Evolutionary conservation across 2,113 vertebrate genomes (phyloP).

Genomic region (Dipodomys ordii): DNA sequence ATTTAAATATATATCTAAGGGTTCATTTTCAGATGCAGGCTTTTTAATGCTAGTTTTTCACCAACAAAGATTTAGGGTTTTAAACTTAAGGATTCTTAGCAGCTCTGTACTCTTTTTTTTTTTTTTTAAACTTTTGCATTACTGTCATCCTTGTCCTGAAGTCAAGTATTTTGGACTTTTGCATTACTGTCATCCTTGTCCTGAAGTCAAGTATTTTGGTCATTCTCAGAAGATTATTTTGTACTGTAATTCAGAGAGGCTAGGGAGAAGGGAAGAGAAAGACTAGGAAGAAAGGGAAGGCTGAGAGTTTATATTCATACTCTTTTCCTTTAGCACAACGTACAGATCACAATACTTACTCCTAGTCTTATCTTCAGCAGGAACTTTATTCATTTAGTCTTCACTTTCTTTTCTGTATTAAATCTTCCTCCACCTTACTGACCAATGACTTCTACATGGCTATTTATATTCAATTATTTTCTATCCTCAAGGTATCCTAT

Average conservation of each 20-base stretch:
- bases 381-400: neutral
- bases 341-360: neutral
- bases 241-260: neutral
- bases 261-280: neutral
- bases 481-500: neutral
- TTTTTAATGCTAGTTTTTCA: neutral
- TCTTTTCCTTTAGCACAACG: neutral
- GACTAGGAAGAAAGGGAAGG: neutral
- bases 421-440: neutral
- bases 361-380: neutral
- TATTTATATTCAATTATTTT: neutral
- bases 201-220: neutral
- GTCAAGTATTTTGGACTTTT: neutral
- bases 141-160: neutral
- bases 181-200: neutral
- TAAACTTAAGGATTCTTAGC: neutral
- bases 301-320: neutral
- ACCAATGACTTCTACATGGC: neutral
- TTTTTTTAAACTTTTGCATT: neutral
- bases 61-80: neutral
- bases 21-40: too few species aligned
- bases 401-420: neutral
- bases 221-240: constrained; percentile 12
- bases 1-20: too few species aligned
- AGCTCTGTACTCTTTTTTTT: neutral